Evolutionary conservation across 2,888 invertebrate genomes (phyloP).

Genomic region (Limnephilus lunatus): DNA sequence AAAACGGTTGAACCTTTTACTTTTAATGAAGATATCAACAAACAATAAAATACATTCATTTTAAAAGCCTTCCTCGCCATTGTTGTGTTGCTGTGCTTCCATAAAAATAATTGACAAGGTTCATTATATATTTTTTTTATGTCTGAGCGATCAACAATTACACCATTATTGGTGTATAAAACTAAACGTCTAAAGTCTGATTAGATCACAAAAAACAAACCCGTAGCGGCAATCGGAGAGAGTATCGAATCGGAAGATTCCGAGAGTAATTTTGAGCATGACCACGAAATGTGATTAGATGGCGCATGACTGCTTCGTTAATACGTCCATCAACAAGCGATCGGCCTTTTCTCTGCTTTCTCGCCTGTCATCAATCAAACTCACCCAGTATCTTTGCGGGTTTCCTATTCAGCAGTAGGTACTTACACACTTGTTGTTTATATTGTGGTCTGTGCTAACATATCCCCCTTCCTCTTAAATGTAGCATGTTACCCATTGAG

Average conservation of each 20-base stretch:
- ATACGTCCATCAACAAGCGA: constrained; percentile 22
- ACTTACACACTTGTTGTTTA: neutral
- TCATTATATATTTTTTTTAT: neutral
- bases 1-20: neutral
- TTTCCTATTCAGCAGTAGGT: neutral
- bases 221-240: neutral
- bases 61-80: neutral
- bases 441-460: neutral
- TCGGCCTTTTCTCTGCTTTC: constrained; percentile 27
- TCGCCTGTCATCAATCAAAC: constrained; percentile 29
- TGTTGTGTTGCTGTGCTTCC: neutral
- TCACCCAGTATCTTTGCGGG: neutral
- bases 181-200: neutral
- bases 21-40: neutral
- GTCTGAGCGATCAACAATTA: neutral
- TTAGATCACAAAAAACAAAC: neutral
- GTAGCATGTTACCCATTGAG: neutral
- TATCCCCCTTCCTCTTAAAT: neutral
- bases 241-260: neutral
- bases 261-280: constrained; percentile 3
- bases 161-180: neutral
- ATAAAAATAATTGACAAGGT: neutral
- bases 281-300: constrained; percentile 32
- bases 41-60: neutral
- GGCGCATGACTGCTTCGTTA: constrained; percentile 40